Conservation (phyloP, 2,113 vertebrate genomes). For the Bujurquina vittata region DNA sequence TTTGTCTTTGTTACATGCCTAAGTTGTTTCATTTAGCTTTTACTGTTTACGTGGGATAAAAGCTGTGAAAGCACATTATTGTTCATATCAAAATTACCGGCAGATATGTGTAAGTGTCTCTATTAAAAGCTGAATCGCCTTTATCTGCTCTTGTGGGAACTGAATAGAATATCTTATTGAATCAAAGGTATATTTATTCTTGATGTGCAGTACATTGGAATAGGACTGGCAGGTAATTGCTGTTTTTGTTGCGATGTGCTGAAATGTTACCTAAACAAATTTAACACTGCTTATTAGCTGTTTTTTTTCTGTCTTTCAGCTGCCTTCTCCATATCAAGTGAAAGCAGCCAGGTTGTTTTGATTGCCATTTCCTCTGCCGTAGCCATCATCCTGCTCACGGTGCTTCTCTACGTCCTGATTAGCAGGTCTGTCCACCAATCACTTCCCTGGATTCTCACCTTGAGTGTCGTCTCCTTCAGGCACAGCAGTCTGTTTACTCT, state of each 20-base stretch:
- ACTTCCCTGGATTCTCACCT: background rate
- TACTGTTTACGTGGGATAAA: background rate
- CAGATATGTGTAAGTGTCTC: background rate
- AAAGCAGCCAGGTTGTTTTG: conserved; percentile 95
- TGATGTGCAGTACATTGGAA: background rate
- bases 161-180: background rate
- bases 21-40: background rate
- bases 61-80: background rate
- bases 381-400: conserved; percentile 93
- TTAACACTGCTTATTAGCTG: background rate
- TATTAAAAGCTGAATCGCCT: background rate
- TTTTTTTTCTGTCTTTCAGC: conserved; percentile 64
- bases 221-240: background rate
- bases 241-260: background rate
- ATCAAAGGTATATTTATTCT: background rate
- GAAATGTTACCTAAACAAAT: background rate
- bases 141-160: background rate
- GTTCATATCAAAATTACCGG: background rate
- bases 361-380: conserved; percentile 94
- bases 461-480: background rate
- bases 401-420: conserved; percentile 92
- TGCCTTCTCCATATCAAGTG: conserved; percentile 97
- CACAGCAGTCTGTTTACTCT: background rate
- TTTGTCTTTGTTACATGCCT: background rate
- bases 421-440: conserved; percentile 86